Evolutionary conservation across 1,140 invertebrate species (phyloP).

Genomic region (Eriosoma lanigerum): DNA sequence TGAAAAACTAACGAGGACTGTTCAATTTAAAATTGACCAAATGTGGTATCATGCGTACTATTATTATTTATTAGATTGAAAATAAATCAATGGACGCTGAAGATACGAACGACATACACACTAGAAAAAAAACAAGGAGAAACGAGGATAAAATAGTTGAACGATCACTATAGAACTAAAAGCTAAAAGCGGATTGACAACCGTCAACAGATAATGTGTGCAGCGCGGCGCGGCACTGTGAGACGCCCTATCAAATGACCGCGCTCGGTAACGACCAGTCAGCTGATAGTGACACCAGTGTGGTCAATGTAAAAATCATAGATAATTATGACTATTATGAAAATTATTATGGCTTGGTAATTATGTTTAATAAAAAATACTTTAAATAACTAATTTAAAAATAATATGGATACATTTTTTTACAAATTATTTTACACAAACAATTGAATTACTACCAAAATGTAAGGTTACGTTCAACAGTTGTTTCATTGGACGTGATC

Average conservation of each 20-base stretch:
- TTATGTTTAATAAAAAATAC: no score
- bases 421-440: no score
- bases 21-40: background rate
- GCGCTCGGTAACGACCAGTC: background rate
- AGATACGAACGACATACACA: background rate
- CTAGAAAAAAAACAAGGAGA: background rate
- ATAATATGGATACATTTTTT: no score
- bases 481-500: no score
- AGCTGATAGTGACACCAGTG: slow-evolving; percentile 8
- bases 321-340: no score
- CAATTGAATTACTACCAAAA: no score
- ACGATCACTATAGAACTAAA: background rate
- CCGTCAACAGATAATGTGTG: background rate
- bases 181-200: background rate
- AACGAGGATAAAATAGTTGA: background rate
- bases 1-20: background rate
- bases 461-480: no score
- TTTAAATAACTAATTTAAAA: no score
- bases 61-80: background rate
- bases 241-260: background rate
- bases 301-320: background rate
- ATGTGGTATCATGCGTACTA: background rate
- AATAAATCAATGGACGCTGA: background rate
- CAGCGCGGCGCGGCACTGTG: background rate
- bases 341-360: no score